Evolutionary conservation across 2,888 invertebrate genomes (phyloP).

Genomic region (Adelognathus sp.): DNA sequence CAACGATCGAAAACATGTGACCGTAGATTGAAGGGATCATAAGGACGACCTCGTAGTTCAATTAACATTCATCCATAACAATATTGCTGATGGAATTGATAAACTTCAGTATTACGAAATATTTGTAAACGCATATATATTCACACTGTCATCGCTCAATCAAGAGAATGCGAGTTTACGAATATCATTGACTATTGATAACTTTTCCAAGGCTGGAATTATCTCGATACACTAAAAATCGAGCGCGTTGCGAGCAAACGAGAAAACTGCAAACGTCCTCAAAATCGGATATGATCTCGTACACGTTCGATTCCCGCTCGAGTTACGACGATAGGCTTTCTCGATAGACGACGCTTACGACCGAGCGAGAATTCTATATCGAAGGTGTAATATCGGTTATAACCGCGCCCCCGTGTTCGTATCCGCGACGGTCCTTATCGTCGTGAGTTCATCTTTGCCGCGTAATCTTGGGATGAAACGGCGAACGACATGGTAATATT

Average conservation of each 20-base stretch:
- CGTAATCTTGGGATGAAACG: conserved; percentile 53
- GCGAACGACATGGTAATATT: conserved; percentile 56
- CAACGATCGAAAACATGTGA: no score
- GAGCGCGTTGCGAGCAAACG: background rate
- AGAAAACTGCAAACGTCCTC: background rate
- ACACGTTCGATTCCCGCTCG: background rate
- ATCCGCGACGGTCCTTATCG: conserved; percentile 39
- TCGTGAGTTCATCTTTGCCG: conserved; percentile 48
- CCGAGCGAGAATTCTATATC: conserved; percentile 43
- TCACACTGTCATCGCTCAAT: no score
- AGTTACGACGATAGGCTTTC: conserved; percentile 20
- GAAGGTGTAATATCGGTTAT: conserved; percentile 40
- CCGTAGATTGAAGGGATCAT: no score
- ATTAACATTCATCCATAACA: no score
- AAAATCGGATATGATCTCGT: background rate
- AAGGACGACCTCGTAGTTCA: no score
- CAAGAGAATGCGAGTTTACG: no score
- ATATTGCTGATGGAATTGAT: no score
- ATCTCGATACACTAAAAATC: background rate
- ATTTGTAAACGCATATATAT: no score
- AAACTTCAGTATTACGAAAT: no score
- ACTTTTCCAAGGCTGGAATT: background rate
- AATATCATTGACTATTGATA: no score
- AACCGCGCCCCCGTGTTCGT: conserved; percentile 23
- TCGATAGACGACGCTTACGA: conserved; percentile 4